Conservation (phyloP, 2,113 vertebrate species). For the Sitta europaea region DNA sequence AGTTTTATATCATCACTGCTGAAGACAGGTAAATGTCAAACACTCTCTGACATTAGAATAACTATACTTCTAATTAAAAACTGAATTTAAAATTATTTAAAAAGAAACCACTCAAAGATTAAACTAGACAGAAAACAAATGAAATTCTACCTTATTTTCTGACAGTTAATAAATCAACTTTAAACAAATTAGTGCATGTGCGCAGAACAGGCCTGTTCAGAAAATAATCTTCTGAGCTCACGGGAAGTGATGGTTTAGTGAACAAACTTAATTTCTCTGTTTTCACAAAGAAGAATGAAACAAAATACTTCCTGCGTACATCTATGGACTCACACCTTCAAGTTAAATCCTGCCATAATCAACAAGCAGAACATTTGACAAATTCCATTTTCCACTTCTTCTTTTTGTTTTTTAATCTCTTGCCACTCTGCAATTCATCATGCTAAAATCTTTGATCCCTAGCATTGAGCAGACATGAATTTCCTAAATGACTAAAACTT, state of each 20-base stretch:
- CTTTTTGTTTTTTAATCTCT: background rate
- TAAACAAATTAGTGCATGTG: background rate
- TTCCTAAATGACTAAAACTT: slow-evolving; percentile 64
- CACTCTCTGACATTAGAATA: background rate
- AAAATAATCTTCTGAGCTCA: background rate
- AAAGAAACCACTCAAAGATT: background rate
- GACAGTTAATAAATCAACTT: slow-evolving; percentile 4
- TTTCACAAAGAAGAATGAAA: background rate
- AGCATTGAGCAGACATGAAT: slow-evolving; percentile 2
- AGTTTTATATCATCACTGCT: background rate
- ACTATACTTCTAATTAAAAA: background rate
- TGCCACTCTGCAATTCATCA: slow-evolving; percentile 5
- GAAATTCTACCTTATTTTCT: background rate
- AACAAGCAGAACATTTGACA: slow-evolving; percentile 20
- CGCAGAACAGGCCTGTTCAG: background rate
- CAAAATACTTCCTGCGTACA: background rate
- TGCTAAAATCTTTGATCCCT: slow-evolving; percentile 41
- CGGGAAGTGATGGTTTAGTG: background rate
- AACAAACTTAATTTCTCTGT: background rate
- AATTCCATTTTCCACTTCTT: background rate
- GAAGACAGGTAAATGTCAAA: background rate
- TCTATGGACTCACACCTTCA: background rate
- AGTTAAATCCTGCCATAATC: background rate
- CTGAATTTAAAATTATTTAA: background rate
- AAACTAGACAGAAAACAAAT: background rate